Percentiles rank a stretch among this genome's conserved stretches.
These are phyloP conservation scores for Standfussiana lucernea DNA, from an alignment of 2,888 invertebrate genomes.

Conservation along the genomic window DNA sequence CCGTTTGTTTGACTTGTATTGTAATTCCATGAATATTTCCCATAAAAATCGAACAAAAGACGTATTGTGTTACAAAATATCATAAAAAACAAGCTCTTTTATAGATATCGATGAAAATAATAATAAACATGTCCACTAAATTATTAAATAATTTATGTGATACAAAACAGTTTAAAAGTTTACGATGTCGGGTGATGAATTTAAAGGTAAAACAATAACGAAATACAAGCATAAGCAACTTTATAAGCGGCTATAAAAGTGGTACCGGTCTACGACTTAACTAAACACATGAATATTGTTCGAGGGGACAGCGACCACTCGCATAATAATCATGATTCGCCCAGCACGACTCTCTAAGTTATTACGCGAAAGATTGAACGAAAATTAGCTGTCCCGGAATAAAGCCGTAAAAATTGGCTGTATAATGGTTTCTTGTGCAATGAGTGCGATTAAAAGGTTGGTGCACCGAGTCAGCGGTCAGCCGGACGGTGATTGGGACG, in stretches of 20 bases:
- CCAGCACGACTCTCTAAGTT: constrained; percentile 85
- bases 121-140: constrained; percentile 68
- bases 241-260: constrained; percentile 75
- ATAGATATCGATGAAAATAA: constrained; percentile 69
- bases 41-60: constrained; percentile 54
- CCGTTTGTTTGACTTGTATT: constrained; percentile 46
- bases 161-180: constrained; percentile 69
- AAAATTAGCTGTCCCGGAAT: constrained; percentile 81
- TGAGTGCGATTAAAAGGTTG: constrained; percentile 75
- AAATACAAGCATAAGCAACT: constrained; percentile 71
- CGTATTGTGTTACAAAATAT: constrained; percentile 58
- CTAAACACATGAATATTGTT: constrained; percentile 80
- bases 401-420: constrained; percentile 78
- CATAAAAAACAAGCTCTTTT: constrained; percentile 60
- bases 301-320: constrained; percentile 76
- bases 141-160: constrained; percentile 67
- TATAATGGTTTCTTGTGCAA: constrained; percentile 73
- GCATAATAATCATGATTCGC: constrained; percentile 84
- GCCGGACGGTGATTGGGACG: constrained; percentile 58
- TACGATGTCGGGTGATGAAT: constrained; percentile 68
- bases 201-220: constrained; percentile 72
- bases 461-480: constrained; percentile 66
- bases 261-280: constrained; percentile 74
- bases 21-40: constrained; percentile 47
- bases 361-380: constrained; percentile 83